These are phyloP conservation scores for Ceuthmochares aereus DNA, from an alignment of 2,113 vertebrate genomes.

Conservation along the genomic window DNA sequence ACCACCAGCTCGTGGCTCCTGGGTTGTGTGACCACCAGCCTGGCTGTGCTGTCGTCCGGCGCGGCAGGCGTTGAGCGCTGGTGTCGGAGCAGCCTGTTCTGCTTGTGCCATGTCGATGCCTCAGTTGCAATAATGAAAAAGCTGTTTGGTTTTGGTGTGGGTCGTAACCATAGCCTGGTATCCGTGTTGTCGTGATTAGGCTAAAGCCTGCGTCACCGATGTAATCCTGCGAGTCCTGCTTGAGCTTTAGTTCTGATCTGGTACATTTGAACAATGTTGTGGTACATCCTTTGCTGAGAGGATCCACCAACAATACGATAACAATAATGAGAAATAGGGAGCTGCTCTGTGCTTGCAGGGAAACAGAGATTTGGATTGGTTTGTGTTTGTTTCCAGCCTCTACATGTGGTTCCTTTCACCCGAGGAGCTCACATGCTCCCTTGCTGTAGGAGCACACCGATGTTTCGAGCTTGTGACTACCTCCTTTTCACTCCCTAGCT, in stretches of 20 bases:
- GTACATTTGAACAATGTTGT: background rate
- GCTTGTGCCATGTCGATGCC: background rate
- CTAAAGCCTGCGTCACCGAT: background rate
- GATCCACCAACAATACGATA: background rate
- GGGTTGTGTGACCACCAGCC: background rate
- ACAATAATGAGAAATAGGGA: background rate
- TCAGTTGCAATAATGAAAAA: background rate
- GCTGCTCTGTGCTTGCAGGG: background rate
- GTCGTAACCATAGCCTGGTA: background rate
- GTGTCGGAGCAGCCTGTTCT: background rate
- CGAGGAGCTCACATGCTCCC: fast-evolving
- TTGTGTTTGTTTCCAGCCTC: fast-evolving
- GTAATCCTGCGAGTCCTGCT: background rate
- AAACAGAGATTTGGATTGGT: background rate
- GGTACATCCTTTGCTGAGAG: background rate
- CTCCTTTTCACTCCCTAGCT: background rate
- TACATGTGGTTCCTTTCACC: fast-evolving
- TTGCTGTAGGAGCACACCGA: background rate
- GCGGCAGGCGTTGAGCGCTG: background rate
- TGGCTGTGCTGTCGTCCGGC: fast-evolving
- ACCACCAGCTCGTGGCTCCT: background rate
- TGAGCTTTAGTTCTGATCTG: background rate
- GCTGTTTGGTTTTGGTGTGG: conserved; percentile 19
- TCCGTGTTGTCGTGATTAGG: background rate
- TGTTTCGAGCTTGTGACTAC: background rate